Evolutionary conservation across 2,888 invertebrate genomes (phyloP), one percentile per base, ranked within the genome.

Genomic region (Diaperis boleti): DNA sequence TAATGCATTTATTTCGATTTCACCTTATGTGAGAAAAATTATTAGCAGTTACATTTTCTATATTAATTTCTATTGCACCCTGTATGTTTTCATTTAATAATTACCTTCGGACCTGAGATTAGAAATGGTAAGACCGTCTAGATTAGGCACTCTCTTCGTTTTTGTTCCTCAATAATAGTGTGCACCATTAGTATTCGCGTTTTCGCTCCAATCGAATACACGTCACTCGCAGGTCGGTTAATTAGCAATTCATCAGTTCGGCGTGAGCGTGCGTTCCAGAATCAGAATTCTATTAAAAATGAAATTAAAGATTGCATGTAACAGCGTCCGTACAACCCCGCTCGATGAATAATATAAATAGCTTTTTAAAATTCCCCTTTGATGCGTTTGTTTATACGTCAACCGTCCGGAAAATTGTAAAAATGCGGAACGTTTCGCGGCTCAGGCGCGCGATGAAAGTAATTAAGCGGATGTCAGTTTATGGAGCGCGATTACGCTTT

Each of bases 231-330:
- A 61, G 54, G 26, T 61, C 13, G 35, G 37, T 52, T 42, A 60
- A 52, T 60, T 60, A 52, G 20, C 33, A 41, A 60, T 50, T 60
- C 52, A 52, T 59, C 42, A 42, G 29, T 42, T 20, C 18, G 50
- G 42, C 59, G 22, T 26, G 31, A 44, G 20, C 33, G 50, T 60
- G 35, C 44, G 44, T 55, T 47, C 44, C 54, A 44, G 55, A 60
- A 61, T 54, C 44, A 11, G 60, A 60, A 60, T 60, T 52, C 60
- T 60, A 60, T 60, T 60, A 60, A 60, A 60, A 60, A 60, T 44
- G 15, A 57, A 47, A 57, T 57, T 57, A 57, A 57, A 45, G 57
- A 57, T 47, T 42, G 50, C 18, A 42, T 41, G 26, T 39, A 59
- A 59, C 47, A 41, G 31, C 50, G 49, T 17, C 44, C 31, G 18